These are phyloP conservation scores for Bergia sp. DNA, from an alignment of 92 coral and sea anemone species.

Conservation along the genomic window DNA sequence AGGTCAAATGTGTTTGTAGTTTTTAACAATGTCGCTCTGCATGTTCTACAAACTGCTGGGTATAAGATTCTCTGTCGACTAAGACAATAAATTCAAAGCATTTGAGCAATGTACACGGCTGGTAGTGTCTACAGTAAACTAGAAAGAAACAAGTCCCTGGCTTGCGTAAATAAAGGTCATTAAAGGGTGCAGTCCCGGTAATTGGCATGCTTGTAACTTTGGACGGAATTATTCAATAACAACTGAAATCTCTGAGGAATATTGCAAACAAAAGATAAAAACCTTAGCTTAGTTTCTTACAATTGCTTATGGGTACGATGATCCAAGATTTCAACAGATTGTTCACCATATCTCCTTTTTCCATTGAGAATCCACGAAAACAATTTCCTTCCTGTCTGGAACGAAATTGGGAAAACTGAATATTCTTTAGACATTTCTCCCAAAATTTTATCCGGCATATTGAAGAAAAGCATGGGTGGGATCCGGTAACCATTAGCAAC, in stretches of 20 bases:
- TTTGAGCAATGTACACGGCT: neutral
- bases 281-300: no score
- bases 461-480: constrained; percentile 57
- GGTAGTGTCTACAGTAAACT: neutral
- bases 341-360: no score
- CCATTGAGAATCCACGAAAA: no score
- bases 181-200: no score
- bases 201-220: no score
- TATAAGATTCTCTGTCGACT: neutral
- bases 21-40: neutral
- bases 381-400: no score
- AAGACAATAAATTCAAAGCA: neutral
- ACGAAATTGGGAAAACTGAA: no score
- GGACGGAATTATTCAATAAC: no score
- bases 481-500: constrained; percentile 49
- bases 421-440: no score
- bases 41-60: neutral
- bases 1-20: neutral
- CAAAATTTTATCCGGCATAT: constrained; percentile 48
- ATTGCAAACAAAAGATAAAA: no score
- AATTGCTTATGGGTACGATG: no score
- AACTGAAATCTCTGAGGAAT: neutral
- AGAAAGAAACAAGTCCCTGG: neutral
- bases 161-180: neutral
- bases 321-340: no score